Evolutionary conservation across 2,888 invertebrate species (phyloP), one percentile per base, ranked within the genome.

Genomic region (Miltochrista miniata): DNA sequence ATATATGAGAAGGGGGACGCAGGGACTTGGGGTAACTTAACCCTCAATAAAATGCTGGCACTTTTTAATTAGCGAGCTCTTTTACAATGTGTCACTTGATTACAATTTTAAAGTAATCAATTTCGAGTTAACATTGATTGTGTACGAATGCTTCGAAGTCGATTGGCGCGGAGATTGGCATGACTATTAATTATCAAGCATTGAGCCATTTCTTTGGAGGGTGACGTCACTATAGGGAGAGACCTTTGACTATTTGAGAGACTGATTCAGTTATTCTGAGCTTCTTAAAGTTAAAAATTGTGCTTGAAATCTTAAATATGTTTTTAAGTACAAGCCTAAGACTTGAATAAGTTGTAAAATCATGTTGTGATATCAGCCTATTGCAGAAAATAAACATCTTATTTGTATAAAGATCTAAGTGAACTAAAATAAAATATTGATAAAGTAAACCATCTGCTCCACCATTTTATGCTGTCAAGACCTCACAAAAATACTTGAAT

Each of bases 51-150:
- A 47, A 31, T 36, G 14, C 9, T 12, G 15, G 40, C 47, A 18
- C 15, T 45, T 51, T 51, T 46, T 51, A 51, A 51, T 51, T 39
- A 47, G 34, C 33, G 43, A 31, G 12, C 40, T 39, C 39, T 30
- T 18, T 33, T 38, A 38, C 51, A 36, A 51, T 47, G 15, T 47
- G 47, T 38, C 43, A 15, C 38, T 61, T 68, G 65, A 65, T 68
- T 64, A 68, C 53, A 64, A 58, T 61, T 65, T n/a, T 36, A 50
- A 64, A 64, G 58, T 61, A 64, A 65, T 65, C 64, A 65, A 65
- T 65, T 60, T 64, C 39, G 54, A 68, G 63, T 65, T 61, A 64
- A 45, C 58, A 45, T 45, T 51, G 53, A 60, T 67, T 57, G 64
- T 52, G 58, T 45, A 29, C 42, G 51, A 48, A 55, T 55, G 48